These are phyloP conservation scores for Lophotriccus pileatus DNA, from an alignment of 2,797 vertebrate genomes.

Conservation along the genomic window DNA sequence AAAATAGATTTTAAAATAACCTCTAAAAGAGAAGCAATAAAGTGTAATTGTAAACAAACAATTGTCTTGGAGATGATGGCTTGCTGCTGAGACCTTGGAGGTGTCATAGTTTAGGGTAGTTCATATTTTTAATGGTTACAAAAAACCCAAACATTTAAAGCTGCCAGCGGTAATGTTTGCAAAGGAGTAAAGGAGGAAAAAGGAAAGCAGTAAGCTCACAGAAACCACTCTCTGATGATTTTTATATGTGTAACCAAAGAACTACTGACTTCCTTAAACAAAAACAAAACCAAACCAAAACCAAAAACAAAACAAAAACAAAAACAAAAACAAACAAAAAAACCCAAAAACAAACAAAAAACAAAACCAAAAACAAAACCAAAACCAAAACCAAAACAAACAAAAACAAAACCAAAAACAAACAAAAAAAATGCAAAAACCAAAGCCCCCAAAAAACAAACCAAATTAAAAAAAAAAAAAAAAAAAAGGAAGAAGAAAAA, in stretches of 20 bases:
- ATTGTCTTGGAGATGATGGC: not conserved
- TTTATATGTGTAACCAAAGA: fast-evolving
- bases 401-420: not conserved
- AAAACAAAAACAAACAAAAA: not conserved
- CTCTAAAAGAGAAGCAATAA: not conserved
- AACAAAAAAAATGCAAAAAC: not conserved
- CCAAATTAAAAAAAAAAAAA: not conserved
- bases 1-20: not conserved
- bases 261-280: not conserved
- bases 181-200: not conserved
- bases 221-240: not conserved
- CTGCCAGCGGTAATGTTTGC: not conserved
- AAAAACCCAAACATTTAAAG: not conserved
- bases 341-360: not conserved
- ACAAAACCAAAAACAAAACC: not conserved
- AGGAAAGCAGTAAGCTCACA: not conserved
- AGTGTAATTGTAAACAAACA: not conserved
- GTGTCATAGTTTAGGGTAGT: not conserved
- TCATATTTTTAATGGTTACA: not conserved
- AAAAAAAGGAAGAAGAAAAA: no score
- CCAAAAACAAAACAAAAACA: no score
- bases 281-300: no score
- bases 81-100: not conserved
- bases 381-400: not conserved
- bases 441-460: not conserved